Evolutionary conservation across 2,113 vertebrate species (phyloP).

Genomic region (Lates calcarifer): DNA sequence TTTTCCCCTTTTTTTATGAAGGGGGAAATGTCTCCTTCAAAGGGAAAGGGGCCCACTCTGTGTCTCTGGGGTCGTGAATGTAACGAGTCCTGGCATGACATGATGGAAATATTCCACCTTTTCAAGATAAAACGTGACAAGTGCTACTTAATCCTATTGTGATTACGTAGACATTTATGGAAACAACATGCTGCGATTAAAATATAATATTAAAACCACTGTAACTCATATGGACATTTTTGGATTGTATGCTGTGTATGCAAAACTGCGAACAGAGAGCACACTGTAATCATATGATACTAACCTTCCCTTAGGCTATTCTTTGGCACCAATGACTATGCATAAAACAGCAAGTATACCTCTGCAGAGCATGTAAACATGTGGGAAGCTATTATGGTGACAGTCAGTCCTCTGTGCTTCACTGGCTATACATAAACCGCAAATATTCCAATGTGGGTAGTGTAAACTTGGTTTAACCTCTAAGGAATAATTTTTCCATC

Average conservation of each 20-base stretch:
- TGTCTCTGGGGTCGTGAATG: constrained; percentile 32
- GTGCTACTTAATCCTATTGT: too few relatives aligned
- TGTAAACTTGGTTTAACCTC: neutral
- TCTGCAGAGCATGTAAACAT: neutral
- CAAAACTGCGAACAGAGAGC: neutral
- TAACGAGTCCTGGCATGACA: constrained; percentile 52
- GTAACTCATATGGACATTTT: neutral
- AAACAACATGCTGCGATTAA: neutral
- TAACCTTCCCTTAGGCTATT: neutral
- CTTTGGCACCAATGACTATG: too few relatives aligned
- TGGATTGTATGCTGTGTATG: neutral
- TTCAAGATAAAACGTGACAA: constrained; percentile 8
- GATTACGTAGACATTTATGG: neutral
- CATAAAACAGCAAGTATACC: neutral
- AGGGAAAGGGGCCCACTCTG: constrained; percentile 8
- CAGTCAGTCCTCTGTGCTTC: constrained; percentile 2
- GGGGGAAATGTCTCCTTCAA: neutral
- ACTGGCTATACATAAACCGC: neutral
- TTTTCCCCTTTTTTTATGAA: neutral
- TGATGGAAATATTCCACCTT: constrained; percentile 50
- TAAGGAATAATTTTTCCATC: neutral
- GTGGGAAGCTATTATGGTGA: neutral
- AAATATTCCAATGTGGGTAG: neutral
- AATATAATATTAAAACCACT: neutral
- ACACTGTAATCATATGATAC: neutral